Evolutionary conservation across 2,797 vertebrate species (phyloP).

Genomic region (Rhinoraja longicauda): DNA sequence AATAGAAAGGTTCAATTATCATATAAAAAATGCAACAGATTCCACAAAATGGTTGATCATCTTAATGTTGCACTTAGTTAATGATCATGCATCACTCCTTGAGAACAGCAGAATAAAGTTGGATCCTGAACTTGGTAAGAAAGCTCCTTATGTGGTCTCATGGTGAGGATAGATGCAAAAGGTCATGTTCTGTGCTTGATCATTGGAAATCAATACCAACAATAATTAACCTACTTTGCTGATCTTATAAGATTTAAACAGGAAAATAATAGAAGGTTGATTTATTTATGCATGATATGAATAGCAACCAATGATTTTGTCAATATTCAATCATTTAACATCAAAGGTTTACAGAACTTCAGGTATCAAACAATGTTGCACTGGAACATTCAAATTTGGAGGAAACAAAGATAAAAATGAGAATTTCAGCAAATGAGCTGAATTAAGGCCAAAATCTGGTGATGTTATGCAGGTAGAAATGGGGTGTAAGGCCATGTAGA

Average conservation of each 20-base stretch:
- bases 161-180: not conserved
- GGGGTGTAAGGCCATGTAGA: too few relatives aligned
- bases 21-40: not conserved
- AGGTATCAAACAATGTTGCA: too few relatives aligned
- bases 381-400: too few relatives aligned
- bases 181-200: not conserved
- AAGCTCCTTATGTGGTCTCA: not conserved
- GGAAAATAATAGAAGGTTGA: not conserved
- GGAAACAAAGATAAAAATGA: too few relatives aligned
- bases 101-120: too few relatives aligned
- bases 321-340: not conserved
- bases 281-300: not conserved
- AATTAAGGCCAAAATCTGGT: too few relatives aligned
- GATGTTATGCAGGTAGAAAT: too few relatives aligned
- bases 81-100: not conserved
- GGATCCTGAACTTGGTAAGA: not conserved
- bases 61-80: not conserved
- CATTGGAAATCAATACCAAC: not conserved
- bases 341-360: too few relatives aligned
- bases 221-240: not conserved
- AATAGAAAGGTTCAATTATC: conserved; percentile 9
- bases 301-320: not conserved
- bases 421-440: too few relatives aligned
- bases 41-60: not conserved
- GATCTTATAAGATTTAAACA: not conserved